phyloP scores from a whole-genome alignment of 2,888 invertebrate genomes.

The Pasiphila rectangulata region DNA sequence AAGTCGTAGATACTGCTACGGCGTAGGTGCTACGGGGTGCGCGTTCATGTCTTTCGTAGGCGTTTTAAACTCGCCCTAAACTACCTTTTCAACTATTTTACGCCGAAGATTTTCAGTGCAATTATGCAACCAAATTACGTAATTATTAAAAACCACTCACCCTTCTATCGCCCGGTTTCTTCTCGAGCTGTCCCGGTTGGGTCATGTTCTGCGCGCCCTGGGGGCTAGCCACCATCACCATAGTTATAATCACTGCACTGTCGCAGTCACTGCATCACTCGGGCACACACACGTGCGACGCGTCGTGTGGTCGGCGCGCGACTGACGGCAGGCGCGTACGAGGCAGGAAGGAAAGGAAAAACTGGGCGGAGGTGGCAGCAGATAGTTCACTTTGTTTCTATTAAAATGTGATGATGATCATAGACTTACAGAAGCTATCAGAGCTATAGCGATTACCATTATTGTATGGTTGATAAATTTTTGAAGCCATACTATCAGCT shows the following conservation, averaged over 20 bases:
- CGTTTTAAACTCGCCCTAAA: background rate
- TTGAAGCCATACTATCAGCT: no score
- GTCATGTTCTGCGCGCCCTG: slow-evolving; percentile 58
- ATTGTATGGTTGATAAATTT: no score
- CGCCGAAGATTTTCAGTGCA: background rate
- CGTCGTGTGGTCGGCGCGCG: slow-evolving; percentile 61
- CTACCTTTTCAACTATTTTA: background rate
- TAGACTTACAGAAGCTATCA: no score
- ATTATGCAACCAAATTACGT: slow-evolving; percentile 27
- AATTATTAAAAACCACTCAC: slow-evolving; percentile 46
- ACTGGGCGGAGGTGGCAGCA: slow-evolving; percentile 9
- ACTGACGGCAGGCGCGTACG: slow-evolving; percentile 50
- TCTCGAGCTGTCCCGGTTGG: slow-evolving; percentile 48
- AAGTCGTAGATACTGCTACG: slow-evolving; percentile 18
- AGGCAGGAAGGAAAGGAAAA: slow-evolving; percentile 26
- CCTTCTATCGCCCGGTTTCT: slow-evolving; percentile 68
- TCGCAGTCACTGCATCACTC: slow-evolving; percentile 46
- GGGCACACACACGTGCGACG: slow-evolving; percentile 36
- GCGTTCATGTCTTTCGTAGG: slow-evolving; percentile 50
- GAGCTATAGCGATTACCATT: no score
- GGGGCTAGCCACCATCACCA: slow-evolving; percentile 68
- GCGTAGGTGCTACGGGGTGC: slow-evolving; percentile 27
- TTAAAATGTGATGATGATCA: no score
- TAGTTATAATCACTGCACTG: slow-evolving; percentile 37
- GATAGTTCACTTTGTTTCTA: slow-evolving; percentile 20